Percentiles rank a stretch among this genome's conserved stretches.
Evolutionary conservation across 2,113 vertebrate genomes (phyloP).

Genomic region (Gobio gobio): DNA sequence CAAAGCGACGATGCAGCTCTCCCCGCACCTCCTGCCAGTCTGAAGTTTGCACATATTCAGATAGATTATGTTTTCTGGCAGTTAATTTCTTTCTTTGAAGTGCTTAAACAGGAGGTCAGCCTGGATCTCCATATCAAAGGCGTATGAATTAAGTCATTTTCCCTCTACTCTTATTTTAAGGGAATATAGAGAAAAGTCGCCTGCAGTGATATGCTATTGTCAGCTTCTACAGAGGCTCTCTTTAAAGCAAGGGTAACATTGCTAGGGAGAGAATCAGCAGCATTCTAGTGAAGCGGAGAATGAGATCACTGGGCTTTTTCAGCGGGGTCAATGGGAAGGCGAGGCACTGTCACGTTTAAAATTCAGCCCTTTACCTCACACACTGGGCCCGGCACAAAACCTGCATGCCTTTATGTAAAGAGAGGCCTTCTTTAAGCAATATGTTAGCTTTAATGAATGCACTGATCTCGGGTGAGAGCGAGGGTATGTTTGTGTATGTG

Average conservation of each 20-base stretch:
- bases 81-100: conserved; percentile 87
- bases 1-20: background rate
- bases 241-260: conserved; percentile 70
- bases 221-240: conserved; percentile 67
- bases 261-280: conserved; percentile 76
- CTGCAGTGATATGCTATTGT: conserved; percentile 76
- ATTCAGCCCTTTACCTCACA: conserved; percentile 74
- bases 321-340: conserved; percentile 75
- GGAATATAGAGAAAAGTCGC: conserved; percentile 76
- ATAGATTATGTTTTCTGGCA: conserved; percentile 80
- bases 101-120: conserved; percentile 75
- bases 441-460: conserved; percentile 76
- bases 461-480: conserved; percentile 61
- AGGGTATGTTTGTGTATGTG: conserved; percentile 24
- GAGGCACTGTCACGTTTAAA: conserved; percentile 72
- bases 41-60: conserved; percentile 57
- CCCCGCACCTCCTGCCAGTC: conserved; percentile 39
- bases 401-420: conserved; percentile 75
- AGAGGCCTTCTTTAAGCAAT: conserved; percentile 72
- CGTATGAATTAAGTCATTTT: conserved; percentile 84
- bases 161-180: conserved; percentile 65
- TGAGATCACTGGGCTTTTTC: conserved; percentile 79
- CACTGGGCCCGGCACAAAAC: conserved; percentile 67
- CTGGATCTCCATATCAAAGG: conserved; percentile 89
- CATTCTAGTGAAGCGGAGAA: conserved; percentile 77